Evolutionary conservation across 2,113 vertebrate species (phyloP).

Genomic region (Aphyosemion australe): DNA sequence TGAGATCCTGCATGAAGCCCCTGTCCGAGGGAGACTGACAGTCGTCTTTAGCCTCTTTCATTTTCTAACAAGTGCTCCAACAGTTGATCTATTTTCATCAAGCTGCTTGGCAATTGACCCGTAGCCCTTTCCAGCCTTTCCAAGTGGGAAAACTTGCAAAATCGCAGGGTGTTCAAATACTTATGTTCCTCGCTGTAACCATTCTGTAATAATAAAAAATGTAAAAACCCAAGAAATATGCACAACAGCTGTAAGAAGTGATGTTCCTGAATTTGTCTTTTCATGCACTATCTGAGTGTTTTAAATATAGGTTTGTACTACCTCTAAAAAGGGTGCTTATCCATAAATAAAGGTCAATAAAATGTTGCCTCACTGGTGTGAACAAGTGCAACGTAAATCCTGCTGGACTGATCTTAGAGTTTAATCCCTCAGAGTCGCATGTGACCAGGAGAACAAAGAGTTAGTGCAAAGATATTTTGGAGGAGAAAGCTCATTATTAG

Average conservation of each 20-base stretch:
- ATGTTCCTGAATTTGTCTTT: not conserved
- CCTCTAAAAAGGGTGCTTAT: slow-evolving; percentile 18
- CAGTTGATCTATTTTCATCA: no score
- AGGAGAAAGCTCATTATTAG: not conserved
- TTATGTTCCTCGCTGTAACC: no score
- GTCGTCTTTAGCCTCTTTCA: no score
- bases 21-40: no score
- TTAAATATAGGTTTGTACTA: slow-evolving; percentile 14
- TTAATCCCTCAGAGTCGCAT: slow-evolving; percentile 11
- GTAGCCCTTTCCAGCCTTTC: no score
- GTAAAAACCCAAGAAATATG: not conserved
- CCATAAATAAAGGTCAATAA: slow-evolving; percentile 40
- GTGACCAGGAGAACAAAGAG: slow-evolving; percentile 23
- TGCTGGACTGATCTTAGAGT: not conserved
- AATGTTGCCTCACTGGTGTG: not conserved
- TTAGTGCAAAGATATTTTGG: slow-evolving; percentile 3
- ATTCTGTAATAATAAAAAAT: not conserved
- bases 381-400: not conserved
- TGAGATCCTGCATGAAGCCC: no score
- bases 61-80: no score
- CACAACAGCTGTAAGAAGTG: not conserved
- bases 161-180: no score
- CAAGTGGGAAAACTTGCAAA: no score
- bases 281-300: not conserved
- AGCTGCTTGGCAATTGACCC: no score